These are phyloP conservation scores for Microcebus lehilahytsara DNA, from an alignment of 2,113 vertebrate genomes.

Conservation along the genomic window DNA sequence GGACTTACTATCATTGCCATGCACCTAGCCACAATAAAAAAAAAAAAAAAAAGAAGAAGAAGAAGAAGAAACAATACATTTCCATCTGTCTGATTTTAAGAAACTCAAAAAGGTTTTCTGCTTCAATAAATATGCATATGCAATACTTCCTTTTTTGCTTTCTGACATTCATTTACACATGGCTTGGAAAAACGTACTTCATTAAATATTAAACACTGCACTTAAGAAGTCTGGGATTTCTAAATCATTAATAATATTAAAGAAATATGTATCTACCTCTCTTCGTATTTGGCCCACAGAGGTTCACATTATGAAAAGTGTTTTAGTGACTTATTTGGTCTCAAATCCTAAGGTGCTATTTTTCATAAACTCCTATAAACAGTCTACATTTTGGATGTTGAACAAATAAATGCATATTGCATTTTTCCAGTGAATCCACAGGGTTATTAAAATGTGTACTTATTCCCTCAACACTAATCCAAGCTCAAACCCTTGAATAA, in stretches of 20 bases:
- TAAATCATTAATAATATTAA: neutral
- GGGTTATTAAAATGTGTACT: neutral
- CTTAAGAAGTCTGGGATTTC: neutral
- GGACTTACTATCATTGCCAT: neutral
- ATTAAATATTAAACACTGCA: neutral
- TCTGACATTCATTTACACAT: constrained; percentile 41
- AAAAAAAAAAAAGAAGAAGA: no score
- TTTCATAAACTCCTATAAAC: constrained; percentile 46
- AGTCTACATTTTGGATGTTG: neutral
- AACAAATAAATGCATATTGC: neutral
- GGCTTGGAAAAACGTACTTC: neutral
- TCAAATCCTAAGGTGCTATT: neutral
- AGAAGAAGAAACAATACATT: neutral
- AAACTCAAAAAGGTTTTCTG: neutral
- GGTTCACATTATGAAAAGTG: neutral
- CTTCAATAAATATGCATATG: constrained; percentile 23
- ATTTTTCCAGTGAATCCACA: neutral
- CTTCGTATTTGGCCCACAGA: neutral
- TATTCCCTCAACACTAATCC: neutral
- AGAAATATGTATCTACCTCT: neutral
- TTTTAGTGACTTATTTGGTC: neutral
- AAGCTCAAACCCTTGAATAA: neutral
- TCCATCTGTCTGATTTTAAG: neutral
- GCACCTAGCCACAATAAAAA: neutral
- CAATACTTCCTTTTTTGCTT: constrained; percentile 19